Evolutionary conservation across 92 coral and sea anemone species (phyloP), one percentile per base, ranked within the genome.

Genomic region (Plumapathes pennacea): DNA sequence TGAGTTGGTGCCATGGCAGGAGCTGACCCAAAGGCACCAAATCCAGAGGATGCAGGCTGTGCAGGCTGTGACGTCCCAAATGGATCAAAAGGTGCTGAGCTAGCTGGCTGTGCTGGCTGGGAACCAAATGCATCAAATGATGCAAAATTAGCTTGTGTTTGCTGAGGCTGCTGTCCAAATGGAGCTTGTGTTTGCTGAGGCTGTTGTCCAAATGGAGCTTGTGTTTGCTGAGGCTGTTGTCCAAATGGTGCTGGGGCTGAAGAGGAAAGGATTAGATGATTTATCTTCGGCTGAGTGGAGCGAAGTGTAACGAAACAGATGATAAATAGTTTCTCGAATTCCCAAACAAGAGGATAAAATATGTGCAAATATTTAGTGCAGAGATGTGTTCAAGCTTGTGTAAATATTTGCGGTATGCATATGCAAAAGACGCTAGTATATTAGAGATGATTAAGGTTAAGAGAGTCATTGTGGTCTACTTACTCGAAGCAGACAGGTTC

Each of bases 11-110:
- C 53, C 46, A 67, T 78, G 40, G 38, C 71, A n/a, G 67, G 74
- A 14, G 80, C 84, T 17, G 75, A 55, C 23, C 88, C 88, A 81
- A 92, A 92, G 62, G 96, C 90, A 22, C 88, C 90, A 77, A 92
- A 92, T 21, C 92, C 84, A 49, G 83, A 60, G 54, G 72, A 90
- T 54, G 85, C 10, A 13, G 86, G 73, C 60, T 78, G 89, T 34
- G 77, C 86, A 36, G 85, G 81, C 40, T 79, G 92, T 15, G 61
- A 38, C 13, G 78, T 21, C 25, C 57, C 69, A 62, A 62, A 62
- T 30, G 69, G 30, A 18, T 62, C 54, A 22, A 62, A 62, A 1
- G 69, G 15, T 31, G 49, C 28, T 46, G 61, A 36, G 29, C n/a
- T n/a, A n/a, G n/a, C 69, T 17, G 78, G 84, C 28, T 68, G 69